Percentiles rank a stretch among this genome's conserved stretches.
Evolutionary conservation across 2,797 vertebrate species (phyloP).

Genomic region (Enteromius radiatus): DNA sequence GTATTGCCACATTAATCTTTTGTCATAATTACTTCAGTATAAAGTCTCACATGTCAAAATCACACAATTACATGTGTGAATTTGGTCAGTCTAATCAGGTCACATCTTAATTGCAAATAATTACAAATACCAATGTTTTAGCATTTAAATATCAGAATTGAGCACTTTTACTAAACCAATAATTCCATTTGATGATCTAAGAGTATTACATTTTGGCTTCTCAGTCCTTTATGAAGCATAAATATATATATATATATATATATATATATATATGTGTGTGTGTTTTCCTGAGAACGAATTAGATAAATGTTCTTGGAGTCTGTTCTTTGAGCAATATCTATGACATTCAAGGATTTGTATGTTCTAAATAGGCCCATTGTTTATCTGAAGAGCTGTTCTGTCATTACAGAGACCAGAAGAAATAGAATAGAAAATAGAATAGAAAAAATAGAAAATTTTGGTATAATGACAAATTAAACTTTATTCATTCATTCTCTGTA

Average conservation of each 20-base stretch:
- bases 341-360: background rate
- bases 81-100: background rate
- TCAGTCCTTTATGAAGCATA: background rate
- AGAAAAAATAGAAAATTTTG: background rate
- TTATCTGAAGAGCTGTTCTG: background rate
- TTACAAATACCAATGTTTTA: background rate
- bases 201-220: background rate
- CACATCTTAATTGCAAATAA: no score
- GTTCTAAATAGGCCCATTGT: background rate
- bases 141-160: background rate
- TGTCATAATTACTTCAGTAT: constrained; percentile 1
- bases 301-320: background rate
- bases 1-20: background rate
- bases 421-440: no score
- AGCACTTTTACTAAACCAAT: background rate
- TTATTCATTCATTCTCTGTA: background rate
- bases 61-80: background rate
- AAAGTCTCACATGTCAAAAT: background rate
- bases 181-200: background rate
- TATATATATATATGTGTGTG: no score
- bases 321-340: background rate
- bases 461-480: background rate
- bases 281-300: background rate
- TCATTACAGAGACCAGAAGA: background rate
- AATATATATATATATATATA: no score